These are phyloP conservation scores for Agrochola macilenta DNA, from an alignment of 2,888 invertebrate genomes.

Conservation along the genomic window DNA sequence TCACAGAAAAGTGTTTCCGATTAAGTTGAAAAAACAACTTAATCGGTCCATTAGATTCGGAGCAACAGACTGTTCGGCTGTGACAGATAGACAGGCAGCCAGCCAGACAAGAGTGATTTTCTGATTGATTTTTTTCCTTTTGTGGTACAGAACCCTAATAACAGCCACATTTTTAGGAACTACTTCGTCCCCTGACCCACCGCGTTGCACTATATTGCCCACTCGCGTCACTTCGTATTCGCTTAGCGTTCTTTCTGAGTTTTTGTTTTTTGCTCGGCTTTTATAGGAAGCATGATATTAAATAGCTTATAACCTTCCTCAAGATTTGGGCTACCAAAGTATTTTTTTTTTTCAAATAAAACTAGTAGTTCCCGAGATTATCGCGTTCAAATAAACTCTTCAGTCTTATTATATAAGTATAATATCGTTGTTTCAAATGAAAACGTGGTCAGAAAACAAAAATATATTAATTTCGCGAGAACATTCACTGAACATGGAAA, in stretches of 20 bases:
- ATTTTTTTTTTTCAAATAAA: too few species aligned
- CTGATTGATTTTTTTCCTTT: too few species aligned
- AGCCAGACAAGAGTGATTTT: too few species aligned
- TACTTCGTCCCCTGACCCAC: background rate
- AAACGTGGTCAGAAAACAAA: background rate
- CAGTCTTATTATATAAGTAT: background rate
- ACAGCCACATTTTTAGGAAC: too few species aligned
- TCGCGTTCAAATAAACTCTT: too few species aligned
- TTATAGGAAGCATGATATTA: background rate
- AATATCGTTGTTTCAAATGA: background rate
- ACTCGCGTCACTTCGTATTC: background rate
- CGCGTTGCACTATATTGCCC: background rate
- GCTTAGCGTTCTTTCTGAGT: background rate
- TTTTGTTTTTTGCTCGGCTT: background rate
- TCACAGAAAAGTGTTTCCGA: too few species aligned
- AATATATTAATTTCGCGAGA: background rate
- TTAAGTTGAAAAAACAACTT: too few species aligned
- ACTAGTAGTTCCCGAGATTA: background rate
- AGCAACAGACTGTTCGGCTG: too few species aligned
- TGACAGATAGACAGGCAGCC: too few species aligned
- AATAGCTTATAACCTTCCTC: background rate
- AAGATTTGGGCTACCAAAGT: background rate
- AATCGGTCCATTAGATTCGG: too few species aligned
- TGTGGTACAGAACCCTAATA: too few species aligned
- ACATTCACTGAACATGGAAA: constrained; percentile 24